phyloP scores from a whole-genome alignment of 2,113 vertebrate genomes.

The Taurulus bubalis region DNA sequence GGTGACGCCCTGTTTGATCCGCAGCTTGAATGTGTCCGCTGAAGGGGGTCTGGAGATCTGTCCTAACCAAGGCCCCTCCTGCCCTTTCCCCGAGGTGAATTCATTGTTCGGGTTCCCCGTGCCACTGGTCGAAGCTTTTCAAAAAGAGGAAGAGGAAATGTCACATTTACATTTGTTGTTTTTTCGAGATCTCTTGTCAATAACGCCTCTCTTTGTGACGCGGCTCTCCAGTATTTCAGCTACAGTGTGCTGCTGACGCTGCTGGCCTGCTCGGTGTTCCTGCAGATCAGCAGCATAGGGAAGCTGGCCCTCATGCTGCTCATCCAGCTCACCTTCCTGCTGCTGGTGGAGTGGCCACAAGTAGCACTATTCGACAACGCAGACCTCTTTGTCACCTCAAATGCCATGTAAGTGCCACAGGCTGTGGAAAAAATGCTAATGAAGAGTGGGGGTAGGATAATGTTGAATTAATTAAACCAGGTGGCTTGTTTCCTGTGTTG shows the following conservation, averaged over 20 bases:
- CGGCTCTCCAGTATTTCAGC: constrained; percentile 89
- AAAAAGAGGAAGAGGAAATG: constrained; percentile 27
- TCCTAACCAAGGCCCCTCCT: constrained; percentile 84
- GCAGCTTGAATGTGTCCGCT: constrained; percentile 87
- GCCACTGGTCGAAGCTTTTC: not conserved
- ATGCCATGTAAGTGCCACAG: constrained; percentile 90
- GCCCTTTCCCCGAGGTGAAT: constrained; percentile 93
- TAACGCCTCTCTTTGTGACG: constrained; percentile 19
- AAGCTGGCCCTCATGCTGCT: constrained; percentile 93
- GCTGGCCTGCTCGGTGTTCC: constrained; percentile 96
- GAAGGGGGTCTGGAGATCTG: constrained; percentile 86
- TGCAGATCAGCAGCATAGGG: constrained; percentile 97
- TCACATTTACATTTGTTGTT: constrained; percentile 46
- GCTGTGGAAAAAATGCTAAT: not conserved
- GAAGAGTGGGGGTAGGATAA: not conserved
- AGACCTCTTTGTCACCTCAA: constrained; percentile 93
- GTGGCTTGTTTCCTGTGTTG: not conserved
- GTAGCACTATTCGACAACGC: constrained; percentile 94
- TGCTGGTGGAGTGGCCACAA: constrained; percentile 93
- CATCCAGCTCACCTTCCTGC: constrained; percentile 91
- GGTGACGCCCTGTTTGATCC: constrained; percentile 91
- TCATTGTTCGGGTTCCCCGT: not conserved
- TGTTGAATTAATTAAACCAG: not conserved
- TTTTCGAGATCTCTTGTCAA: constrained; percentile 13
- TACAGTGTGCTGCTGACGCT: constrained; percentile 94